These are phyloP conservation scores for Chelonoidis abingdonii DNA, from an alignment of 2,113 vertebrate species.

Conservation along the genomic window DNA sequence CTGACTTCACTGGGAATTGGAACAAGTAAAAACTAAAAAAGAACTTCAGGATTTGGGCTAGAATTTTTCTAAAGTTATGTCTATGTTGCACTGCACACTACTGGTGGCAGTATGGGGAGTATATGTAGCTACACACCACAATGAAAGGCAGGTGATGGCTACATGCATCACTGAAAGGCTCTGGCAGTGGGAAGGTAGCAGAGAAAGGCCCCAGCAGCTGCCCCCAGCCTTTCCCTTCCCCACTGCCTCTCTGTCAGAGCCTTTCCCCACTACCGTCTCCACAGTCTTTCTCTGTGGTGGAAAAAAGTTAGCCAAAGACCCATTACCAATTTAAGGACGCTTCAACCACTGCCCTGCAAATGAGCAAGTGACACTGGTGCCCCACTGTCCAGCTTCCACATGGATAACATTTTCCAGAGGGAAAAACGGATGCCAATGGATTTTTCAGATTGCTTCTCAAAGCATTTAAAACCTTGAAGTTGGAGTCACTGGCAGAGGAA, in stretches of 20 bases:
- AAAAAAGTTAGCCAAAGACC: neutral
- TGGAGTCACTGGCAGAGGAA: neutral
- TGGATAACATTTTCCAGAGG: neutral
- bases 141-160: neutral
- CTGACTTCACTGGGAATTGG: neutral
- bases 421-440: neutral
- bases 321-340: neutral
- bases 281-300: neutral
- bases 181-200: neutral
- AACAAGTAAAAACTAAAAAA: neutral
- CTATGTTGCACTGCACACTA: neutral
- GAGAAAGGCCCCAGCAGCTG: too few relatives aligned
- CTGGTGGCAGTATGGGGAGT: neutral
- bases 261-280: neutral
- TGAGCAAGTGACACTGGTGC: neutral
- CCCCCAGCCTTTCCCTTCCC: neutral
- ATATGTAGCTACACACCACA: too few relatives aligned
- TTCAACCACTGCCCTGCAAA: neutral
- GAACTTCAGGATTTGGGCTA: neutral
- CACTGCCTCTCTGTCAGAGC: neutral
- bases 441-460: neutral
- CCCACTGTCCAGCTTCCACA: too few relatives aligned
- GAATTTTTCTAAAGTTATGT: neutral
- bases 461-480: neutral
- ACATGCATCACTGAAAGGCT: neutral